Evolutionary conservation across 2,797 vertebrate genomes (phyloP), one percentile per base, ranked within the genome.

Genomic region (Thaleichthys pacificus): DNA sequence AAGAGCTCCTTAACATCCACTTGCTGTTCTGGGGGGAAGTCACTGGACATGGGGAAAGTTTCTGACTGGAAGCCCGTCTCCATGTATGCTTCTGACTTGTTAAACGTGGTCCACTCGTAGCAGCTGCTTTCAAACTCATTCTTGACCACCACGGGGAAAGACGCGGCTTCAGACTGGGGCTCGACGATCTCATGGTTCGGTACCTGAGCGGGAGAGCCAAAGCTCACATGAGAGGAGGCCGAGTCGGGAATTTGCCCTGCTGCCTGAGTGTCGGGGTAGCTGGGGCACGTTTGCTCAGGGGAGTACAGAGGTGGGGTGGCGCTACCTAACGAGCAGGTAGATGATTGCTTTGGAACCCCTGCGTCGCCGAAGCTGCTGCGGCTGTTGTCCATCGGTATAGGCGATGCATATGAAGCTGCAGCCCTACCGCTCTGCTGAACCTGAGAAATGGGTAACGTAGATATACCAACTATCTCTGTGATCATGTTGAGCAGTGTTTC

Each of bases 401-500:
- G 88, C 0, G 90, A 89, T 3, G 91, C 80, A 71, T 95, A 95
- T 24, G 91, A 88, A 22, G 92, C 81, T 71, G 85, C 82, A 3
- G 93, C 93, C 82, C 77, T 82, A 32, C 89, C 89, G 77, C 91
- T 90, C 51, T 91, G 92, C 60, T 93, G 92, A 77, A 91, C 91
- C 72, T 97, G 95, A 0, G 95, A 90, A 49, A 95, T 88, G 1
- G 96, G 88, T 79, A 96, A 92, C 0, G 97, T 95, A 2, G 97
- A 97, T 75, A 98, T 95, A 47, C 97, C 97, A 75, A 99, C 92
- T 76, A 99, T 98, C 77, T 97, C 97, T 0, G 97, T 98, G 94
- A 99, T 98, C 91, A 99, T 94, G 85, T 96, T 98, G 91, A 99
- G 96, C 84, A 99, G 94, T 38, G 97, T 96, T 82, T 99, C 97